Evolutionary conservation across 2,888 invertebrate species (phyloP), one percentile per base, ranked within the genome.

Genomic region (Neria commutata): DNA sequence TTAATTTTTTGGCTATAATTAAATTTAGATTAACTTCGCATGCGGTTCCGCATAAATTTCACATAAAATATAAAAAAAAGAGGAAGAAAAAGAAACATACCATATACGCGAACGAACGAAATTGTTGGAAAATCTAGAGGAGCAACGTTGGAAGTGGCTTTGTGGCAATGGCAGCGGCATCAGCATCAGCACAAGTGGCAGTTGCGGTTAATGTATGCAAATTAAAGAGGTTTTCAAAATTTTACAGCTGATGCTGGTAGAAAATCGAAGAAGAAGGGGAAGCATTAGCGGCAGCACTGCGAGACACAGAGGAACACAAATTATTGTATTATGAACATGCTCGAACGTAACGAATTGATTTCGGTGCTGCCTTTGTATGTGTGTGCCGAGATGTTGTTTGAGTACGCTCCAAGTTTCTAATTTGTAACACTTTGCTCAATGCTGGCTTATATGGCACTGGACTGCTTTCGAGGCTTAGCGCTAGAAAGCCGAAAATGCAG

Each of bases 11-110:
- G 19, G 42, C 68, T 67, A 71, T 75, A 73, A 73, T 73, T 73
- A 73, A 73, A 75, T 73, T 73, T 73, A 73, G 75, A 73, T 73
- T 75, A 73, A 68, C 69, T 66, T 66, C 60, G 52, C 40, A 52
- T 52, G 42, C 33, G 14, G 26, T 33, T 6, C 33, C 14, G 33
- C 14, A 14, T 14, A 33, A 33, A n/a, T n/a, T n/a, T n/a, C n/a
- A n/a, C n/a, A n/a, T n/a, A n/a, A n/a, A n/a, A n/a, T n/a, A n/a
- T n/a, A n/a, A n/a, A n/a, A n/a, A n/a, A n/a, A n/a, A 42, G 21
- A 42, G 37, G 11, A 37, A 37, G 37, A n/a, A 14, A 37, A 37
- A 10, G n/a, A 37, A n/a, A 14, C 37, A 37, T n/a, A n/a, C n/a
- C 8, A 37, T n/a, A 37, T 10, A 37, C n/a, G n/a, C 37, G n/a